Base-by-base conservation (phyloP, 2,888 invertebrate species). In the Polyommatus icarus region DNA sequence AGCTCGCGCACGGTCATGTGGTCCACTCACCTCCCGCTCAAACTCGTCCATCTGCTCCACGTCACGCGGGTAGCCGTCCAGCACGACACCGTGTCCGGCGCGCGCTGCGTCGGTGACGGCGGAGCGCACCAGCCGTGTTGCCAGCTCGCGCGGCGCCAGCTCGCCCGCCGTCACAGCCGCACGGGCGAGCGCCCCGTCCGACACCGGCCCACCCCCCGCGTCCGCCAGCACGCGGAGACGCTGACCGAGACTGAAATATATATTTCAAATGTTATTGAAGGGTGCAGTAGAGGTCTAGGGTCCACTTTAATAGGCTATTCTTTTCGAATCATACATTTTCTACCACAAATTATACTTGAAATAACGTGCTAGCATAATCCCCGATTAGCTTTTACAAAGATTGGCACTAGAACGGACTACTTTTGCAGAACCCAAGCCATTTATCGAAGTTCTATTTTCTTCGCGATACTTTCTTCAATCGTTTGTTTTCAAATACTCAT, bases 21-120 rank as follows among this genome's bases (percentile, higher is more conserved):
- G 36, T 36, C 40, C 10, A 40, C 46, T 79, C 54, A 99, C 99
- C 96, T 98, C 98, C 78, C 95, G 96, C 90, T 99, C 98, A 88
- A 99, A 99, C 85, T 96, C 96, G 77, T 96, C 95, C 82, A 98
- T 97, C 93, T 99, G 99, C 76, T 96, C 96, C 87, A 98, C 93
- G 85, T 99, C 98, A 78, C 99, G 94, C 0, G 99, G 99, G 88
- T 97, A 99, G 0, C 99, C 99, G 85, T 99, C 99, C 78, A 99
- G 96, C 78, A 99, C 96, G 79, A 99, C 96, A 4, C 99, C 99
- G 32, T 96, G 95, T 8, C 95, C 96, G 61, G 92, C 91, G 79
- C 96, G 90, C 1, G 92, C 90, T 0, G 91, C 91, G 67, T 95
- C 95, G 0, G 85, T 86, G 81, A 97, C 94, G 46, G 97, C 96